Conservation (phyloP, 2,113 vertebrate genomes). For the Tragelaphus strepsiceros region DNA sequence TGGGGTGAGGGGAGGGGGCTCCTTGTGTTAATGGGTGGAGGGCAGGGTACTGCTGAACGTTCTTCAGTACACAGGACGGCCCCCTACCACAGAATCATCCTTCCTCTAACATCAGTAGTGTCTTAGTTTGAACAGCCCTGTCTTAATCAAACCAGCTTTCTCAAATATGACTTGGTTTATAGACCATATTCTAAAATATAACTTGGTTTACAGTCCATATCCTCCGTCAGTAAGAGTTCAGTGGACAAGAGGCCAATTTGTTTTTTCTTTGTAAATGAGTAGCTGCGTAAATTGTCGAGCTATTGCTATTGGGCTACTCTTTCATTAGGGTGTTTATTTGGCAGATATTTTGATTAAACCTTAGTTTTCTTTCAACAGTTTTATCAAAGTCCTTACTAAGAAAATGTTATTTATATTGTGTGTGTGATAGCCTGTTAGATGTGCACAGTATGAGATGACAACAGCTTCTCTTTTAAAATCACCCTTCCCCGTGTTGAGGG, state of each 20-base stretch:
- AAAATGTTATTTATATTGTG: not conserved
- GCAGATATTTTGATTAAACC: not conserved
- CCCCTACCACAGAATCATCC: not conserved
- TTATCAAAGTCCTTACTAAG: not conserved
- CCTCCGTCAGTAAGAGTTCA: not conserved
- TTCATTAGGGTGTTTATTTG: not conserved
- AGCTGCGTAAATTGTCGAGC: not conserved
- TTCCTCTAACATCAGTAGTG: not conserved
- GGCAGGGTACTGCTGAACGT: not conserved
- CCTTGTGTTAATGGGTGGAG: not conserved
- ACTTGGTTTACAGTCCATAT: not conserved
- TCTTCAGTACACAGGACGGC: not conserved
- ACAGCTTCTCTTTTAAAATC: constrained; percentile 49
- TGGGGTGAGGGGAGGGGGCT: not conserved
- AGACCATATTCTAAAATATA: not conserved
- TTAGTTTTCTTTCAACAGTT: not conserved
- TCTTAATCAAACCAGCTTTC: not conserved
- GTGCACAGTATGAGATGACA: not conserved
- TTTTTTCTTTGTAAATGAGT: not conserved
- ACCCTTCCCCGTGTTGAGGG: not conserved
- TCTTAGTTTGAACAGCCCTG: not conserved
- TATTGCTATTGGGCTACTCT: not conserved
- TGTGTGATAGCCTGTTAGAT: not conserved
- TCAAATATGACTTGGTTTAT: not conserved
- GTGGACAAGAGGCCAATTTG: not conserved